Percentiles rank a stretch among this genome's conserved stretches.
Conservation (phyloP, 2,113 vertebrate genomes). For the Gasterosteus aculeatus region DNA sequence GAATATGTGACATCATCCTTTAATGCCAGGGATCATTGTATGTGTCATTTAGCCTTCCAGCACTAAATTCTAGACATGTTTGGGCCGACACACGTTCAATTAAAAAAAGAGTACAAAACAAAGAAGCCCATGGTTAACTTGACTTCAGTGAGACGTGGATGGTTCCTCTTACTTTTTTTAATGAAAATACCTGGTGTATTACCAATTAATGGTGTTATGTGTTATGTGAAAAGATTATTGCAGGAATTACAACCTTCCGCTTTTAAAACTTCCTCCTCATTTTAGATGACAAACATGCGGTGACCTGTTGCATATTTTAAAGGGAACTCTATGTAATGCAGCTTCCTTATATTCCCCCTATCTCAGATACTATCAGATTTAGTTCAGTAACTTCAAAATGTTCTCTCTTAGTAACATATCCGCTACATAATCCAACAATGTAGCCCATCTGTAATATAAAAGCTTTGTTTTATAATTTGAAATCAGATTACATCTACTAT, state of each 20-base stretch:
- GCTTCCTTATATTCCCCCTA: background rate
- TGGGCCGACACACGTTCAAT: background rate
- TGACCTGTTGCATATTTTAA: background rate
- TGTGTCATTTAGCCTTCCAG: background rate
- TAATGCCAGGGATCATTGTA: background rate
- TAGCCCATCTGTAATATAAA: background rate
- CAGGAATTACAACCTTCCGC: background rate
- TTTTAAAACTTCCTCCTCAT: background rate
- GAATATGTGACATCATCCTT: background rate
- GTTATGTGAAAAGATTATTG: background rate
- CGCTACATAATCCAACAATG: background rate
- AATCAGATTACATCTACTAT: background rate
- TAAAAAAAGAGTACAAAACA: background rate
- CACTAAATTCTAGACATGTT: background rate
- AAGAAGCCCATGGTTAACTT: background rate
- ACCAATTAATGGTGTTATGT: background rate
- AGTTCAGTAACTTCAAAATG: background rate
- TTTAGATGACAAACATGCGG: background rate
- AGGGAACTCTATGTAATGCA: background rate
- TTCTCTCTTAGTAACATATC: background rate
- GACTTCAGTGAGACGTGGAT: background rate
- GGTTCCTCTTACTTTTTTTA: background rate
- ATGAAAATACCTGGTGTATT: no score
- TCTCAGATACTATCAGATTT: constrained; percentile 28
- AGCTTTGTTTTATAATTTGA: background rate